Base-by-base conservation (phyloP, 1,140 invertebrate genomes). In the Cydia pomonella region DNA sequence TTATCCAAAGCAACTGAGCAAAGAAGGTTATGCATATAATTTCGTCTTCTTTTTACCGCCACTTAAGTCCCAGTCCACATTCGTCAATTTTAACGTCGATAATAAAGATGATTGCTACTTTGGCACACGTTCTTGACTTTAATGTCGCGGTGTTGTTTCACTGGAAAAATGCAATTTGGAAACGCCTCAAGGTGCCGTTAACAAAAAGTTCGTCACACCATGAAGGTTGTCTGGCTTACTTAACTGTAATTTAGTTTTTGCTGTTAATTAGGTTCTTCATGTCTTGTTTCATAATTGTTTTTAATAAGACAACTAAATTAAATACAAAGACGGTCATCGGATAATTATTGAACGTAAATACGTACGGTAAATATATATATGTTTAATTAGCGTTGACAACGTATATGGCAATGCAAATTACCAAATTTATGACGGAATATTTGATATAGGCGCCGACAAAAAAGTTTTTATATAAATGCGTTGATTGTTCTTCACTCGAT, bases 131-230 rank as follows among this genome's bases (percentile, higher is more conserved):
- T n/a, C 64, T 69, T 69, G 29, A 41, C 16, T 66, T 66, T 27
- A n/a, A 66, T 63, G 63, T 66, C 63, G 23, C 64, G 7, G 64
- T 12, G n/a, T n/a, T 66, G 63, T 69, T 69, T 38, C 29, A 69
- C 64, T 69, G 29, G n/a, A 69, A 38, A 18, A 69, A 69, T 69
- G 64, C 64, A 69, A 33, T 69, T 69, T 69, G 64, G 64, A 69
- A 69, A 33, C 64, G n/a, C 7, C 5, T 69, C 64, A 69, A 69
- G 64, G 64, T 69, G 18, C 29, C 2, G 18, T 69, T 69, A 69
- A 69, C 64, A 69, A 69, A 69, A 69, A 69, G 64, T 38, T 69
- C 33, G n/a, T 33, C 64, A 29, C 13, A 69, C 64, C 33, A 69
- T 41, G 64, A 69, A 69, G 64, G 64, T 69, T 69, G 29, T 69